phyloP scores from a whole-genome alignment of 2,888 invertebrate genomes.

The Myathropa florea region DNA sequence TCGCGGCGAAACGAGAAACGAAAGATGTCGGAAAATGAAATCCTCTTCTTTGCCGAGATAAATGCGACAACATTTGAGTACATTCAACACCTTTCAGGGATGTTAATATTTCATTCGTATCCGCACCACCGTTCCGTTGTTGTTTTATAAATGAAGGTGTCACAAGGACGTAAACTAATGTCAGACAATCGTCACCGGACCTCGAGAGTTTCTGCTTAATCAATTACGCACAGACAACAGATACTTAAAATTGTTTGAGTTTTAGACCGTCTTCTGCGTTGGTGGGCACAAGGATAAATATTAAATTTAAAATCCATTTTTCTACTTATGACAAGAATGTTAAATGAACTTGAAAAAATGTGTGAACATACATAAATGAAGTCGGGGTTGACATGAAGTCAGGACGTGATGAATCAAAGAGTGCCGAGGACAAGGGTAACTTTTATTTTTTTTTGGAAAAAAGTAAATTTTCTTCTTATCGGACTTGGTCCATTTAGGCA shows the following conservation, averaged over 20 bases:
- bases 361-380: background rate
- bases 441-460: background rate
- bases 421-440: background rate
- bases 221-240: slow-evolving; percentile 12
- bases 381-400: background rate
- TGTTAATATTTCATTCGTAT: slow-evolving; percentile 35
- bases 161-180: slow-evolving; percentile 29
- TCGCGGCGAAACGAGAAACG: background rate
- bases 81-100: slow-evolving; percentile 39
- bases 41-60: slow-evolving; percentile 21
- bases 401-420: background rate
- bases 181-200: slow-evolving; percentile 8
- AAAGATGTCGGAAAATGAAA: background rate
- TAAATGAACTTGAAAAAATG: background rate
- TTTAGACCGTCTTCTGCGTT: background rate
- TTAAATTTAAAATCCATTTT: background rate
- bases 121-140: background rate
- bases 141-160: slow-evolving; percentile 31
- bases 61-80: slow-evolving; percentile 28
- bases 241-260: background rate
- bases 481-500: background rate
- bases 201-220: background rate
- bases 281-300: background rate
- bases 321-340: background rate
- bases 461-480: background rate